Base-by-base conservation (phyloP, 2,888 invertebrate species). In the Drosophila mulleri region DNA sequence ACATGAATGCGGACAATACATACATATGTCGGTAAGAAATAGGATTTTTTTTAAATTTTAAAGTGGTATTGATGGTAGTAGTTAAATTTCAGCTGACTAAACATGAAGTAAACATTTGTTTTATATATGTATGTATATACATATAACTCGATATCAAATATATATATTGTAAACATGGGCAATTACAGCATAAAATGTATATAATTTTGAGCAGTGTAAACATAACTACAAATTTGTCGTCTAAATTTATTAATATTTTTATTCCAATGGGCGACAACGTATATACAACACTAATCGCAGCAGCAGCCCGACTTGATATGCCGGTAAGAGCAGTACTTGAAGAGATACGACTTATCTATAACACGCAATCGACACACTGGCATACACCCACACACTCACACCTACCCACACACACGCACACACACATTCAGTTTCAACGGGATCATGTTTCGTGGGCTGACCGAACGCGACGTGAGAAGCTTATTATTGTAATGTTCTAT, bases 391-490 rank as follows among this genome's bases (percentile, higher is more conserved):
- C 44, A 7, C 44, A 42, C n/a, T 11, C 48, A 32, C 32, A 29
- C 26, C 1, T 2, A 23, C 20, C 20, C 20, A 23, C 20, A 23
- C 20, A 23, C 48, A 2, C 35, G 9, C 9, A 9, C 37, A 23
- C 37, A 23, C 16, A 16, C 2, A 4, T 32, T 7, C 60, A 65
- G 77, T 53, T 60, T 12, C 53, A 41, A 23, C 16, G n/a, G 6
- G 18, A 62, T 9, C 58, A 41, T 39, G n/a, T 52, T 44, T 64
- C 81, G 23, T 86, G 75, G 81, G 39, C 2, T 1, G 54, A 66
- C 16, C 74, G 73, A 2, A 26, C 48, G 20, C 45, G 48, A 2
- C 63, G 74, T 1, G 70, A 87, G 11, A 76, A 80, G 57, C 6
- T 53, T 4, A 54, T 73, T 23, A 73, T 73, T 7, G 42, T 72